Base-by-base conservation (phyloP, 1,140 invertebrate species). In the Cherax destructor region DNA sequence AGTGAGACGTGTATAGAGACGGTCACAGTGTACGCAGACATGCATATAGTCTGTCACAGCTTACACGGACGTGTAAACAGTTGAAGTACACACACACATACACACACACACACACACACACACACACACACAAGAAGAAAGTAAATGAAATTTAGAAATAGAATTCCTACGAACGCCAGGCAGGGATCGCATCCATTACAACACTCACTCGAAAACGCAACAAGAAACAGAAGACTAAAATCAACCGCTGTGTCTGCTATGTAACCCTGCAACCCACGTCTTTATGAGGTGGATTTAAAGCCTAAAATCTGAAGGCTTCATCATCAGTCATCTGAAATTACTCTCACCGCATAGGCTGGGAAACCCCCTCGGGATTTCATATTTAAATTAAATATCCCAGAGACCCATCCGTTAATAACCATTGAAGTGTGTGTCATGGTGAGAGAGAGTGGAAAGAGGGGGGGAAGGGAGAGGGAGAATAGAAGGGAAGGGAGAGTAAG, bases 351-450 rank as follows among this genome's bases (percentile, higher is more conserved):
- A 47, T 84, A 65, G 81, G 72, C 74, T 61, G 24, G 52, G 21
- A 81, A 24, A 72, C 61, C 52, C 88, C 65, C n/a, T 47, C 49
- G 72, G 69, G 80, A 90, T 84, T 84, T 78, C 88, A 90, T 78
- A 90, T 84, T 84, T 90, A 90, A 85, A 90, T 90, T 56, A 84
- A 90, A 84, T 90, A 84, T 83, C 88, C 56, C n/a, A n/a, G 83
- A 84, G 88, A 77, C 88, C 78, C 88, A 90, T 90, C 88, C 47
- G 88, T 90, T 90, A 90, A 90, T 90, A 90, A 85, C 74, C 80
- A 90, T 76, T 90, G 88, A 90, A 72, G 88, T 83, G 69, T 74
- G 52, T 88, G 86, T 88, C 77, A 81, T 52, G 78, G 61, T 47
- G 86, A 88, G 78, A 69, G 65, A 30, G 41, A 81, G 61, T 24